phyloP scores from a whole-genome alignment of 2,888 invertebrate species.

The Willowsia nigromaculata region DNA sequence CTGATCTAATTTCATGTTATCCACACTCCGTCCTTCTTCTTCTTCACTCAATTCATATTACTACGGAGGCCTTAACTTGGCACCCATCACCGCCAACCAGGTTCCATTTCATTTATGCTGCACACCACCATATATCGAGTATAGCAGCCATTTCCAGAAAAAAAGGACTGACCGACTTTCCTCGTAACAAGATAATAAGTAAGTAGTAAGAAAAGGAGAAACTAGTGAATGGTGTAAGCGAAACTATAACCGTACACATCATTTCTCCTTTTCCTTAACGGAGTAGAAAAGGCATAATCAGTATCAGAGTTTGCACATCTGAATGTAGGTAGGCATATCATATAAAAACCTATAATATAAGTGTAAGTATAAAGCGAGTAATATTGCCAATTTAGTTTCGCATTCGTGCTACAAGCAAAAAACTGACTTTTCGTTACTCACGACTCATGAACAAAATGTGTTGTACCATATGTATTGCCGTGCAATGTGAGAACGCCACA shows the following conservation, averaged over 20 bases:
- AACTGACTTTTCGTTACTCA: neutral
- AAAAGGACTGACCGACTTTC: slow-evolving; percentile 65
- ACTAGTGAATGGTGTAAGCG: slow-evolving; percentile 28
- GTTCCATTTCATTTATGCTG: slow-evolving; percentile 60
- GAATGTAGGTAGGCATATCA: neutral
- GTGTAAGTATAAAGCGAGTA: neutral
- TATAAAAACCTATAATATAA: too few species aligned
- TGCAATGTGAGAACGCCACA: neutral
- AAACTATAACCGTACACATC: slow-evolving; percentile 69
- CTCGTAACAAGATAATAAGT: slow-evolving; percentile 58
- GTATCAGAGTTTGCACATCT: slow-evolving; percentile 22
- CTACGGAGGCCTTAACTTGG: slow-evolving; percentile 48
- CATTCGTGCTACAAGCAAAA: neutral
- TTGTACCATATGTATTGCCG: neutral
- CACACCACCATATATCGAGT: too few species aligned
- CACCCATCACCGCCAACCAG: slow-evolving; percentile 63
- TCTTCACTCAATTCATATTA: slow-evolving; percentile 44
- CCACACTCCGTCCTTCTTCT: slow-evolving; percentile 26
- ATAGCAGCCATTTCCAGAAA: neutral
- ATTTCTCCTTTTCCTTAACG: slow-evolving; percentile 49
- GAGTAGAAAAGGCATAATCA: slow-evolving; percentile 13
- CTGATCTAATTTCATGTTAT: slow-evolving; percentile 68
- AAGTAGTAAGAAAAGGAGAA: slow-evolving; percentile 44
- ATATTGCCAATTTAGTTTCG: slow-evolving; percentile 15
- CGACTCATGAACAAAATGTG: neutral